Percentiles rank a stretch among this genome's conserved stretches.
Evolutionary conservation across 2,797 vertebrate genomes (phyloP).

Genomic region (Pristis pectinata): DNA sequence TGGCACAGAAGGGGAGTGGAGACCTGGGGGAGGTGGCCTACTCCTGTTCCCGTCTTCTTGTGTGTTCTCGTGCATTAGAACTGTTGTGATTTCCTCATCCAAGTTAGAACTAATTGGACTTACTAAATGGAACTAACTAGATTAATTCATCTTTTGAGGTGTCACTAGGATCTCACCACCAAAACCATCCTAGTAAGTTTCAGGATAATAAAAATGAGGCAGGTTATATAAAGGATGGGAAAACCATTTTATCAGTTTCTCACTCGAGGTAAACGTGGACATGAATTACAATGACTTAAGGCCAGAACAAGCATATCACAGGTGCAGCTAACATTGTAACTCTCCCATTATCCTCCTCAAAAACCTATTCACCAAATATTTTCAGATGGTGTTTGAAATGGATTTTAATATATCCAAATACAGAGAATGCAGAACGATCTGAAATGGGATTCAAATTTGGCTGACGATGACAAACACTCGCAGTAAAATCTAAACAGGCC

Average conservation of each 20-base stretch:
- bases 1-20: too few relatives aligned
- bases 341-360: neutral
- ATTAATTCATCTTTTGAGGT: neutral
- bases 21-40: too few relatives aligned
- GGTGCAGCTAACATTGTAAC: neutral
- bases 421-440: neutral
- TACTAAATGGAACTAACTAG: neutral
- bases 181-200: neutral
- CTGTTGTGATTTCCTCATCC: neutral
- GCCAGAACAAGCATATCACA: neutral
- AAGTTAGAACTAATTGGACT: neutral
- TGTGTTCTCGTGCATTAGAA: too few relatives aligned
- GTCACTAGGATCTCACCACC: neutral
- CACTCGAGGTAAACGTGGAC: neutral
- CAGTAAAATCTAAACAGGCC: too few relatives aligned
- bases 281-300: neutral
- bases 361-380: too few relatives aligned
- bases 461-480: too few relatives aligned
- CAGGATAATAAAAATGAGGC: neutral
- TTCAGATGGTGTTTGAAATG: neutral
- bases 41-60: too few relatives aligned
- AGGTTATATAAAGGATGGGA: neutral
- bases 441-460: neutral
- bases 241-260: neutral
- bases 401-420: neutral